Base-by-base conservation (phyloP, 2,797 vertebrate genomes). In the Florisuga fusca region DNA sequence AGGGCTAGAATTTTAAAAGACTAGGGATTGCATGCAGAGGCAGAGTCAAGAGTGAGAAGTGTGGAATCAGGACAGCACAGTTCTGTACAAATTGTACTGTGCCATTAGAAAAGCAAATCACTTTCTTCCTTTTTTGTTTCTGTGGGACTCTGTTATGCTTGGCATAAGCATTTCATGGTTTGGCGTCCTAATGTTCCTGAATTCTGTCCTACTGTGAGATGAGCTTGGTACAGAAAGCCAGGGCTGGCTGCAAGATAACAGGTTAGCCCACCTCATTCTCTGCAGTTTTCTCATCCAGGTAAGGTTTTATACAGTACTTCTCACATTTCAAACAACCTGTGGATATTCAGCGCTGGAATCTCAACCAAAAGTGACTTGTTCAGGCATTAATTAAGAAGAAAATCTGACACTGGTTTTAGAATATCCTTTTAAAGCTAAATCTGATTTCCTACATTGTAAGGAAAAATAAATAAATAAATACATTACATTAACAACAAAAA, bases 1-100 rank as follows among this genome's bases (percentile, higher is more conserved):
- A 97, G 97, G 95, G 94, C 87, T 96, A 94, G 96, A 97, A 97
- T 97, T 98, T 97, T 97, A 94, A 98, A 97, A 97, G 92, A 91
- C 93, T 94, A 80, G 93, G 93, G 95, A 96, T 91, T 84, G 92
- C 95, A 85, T 93, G 91, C 86, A 84, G 81, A 97, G 94, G 74
- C 62, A 88, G 93, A 90, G 63, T 84, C 46, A 67, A 80, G 92
- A 93, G 84, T 78, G 95, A 96, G 89, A 94, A 96, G 92, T 82
- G 81, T 84, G 16, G 54, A 92, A 91, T 77, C 55, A 46, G 94
- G 97, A 96, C 94, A 96, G 96, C 94, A 83, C 27, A 58, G 90
- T 94, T 93, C 93, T 95, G 89, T 92, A 86, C 92, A 87, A 88
- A 95, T 84, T 54, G 46, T 61, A 91, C 87, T 90, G 63, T 77